A percentile compares a stretch with the other conserved stretches of the same genome.
Conservation (phyloP, 2,888 invertebrate species). For the Eurois occulta region DNA sequence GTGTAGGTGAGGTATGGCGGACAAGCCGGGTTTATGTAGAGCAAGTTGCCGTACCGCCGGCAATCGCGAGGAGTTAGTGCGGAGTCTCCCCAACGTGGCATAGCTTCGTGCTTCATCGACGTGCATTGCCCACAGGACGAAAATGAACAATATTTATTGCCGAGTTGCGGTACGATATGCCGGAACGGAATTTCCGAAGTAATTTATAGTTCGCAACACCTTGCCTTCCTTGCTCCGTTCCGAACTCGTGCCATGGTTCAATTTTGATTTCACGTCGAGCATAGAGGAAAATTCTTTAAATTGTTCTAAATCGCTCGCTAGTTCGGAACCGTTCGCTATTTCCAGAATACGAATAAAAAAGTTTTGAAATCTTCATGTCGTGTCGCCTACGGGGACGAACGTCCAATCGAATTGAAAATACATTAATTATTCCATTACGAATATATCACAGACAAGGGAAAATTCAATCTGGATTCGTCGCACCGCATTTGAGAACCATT, state of each 20-base stretch:
- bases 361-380: constrained; percentile 17
- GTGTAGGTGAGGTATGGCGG: constrained; percentile 77
- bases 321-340: constrained; percentile 16
- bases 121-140: constrained; percentile 84
- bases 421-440: constrained; percentile 69
- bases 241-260: constrained; percentile 61
- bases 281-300: constrained; percentile 59
- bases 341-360: constrained; percentile 27
- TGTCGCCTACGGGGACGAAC: constrained; percentile 39
- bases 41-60: constrained; percentile 59
- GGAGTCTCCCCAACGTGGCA: constrained; percentile 62
- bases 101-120: constrained; percentile 78
- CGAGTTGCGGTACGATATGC: constrained; percentile 81
- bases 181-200: constrained; percentile 84
- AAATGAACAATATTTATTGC: constrained; percentile 88
- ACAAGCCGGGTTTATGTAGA: constrained; percentile 60
- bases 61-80: constrained; percentile 69
- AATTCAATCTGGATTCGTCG: constrained; percentile 72
- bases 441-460: constrained; percentile 68
- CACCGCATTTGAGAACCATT: constrained; percentile 71
- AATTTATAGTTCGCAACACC: constrained; percentile 87
- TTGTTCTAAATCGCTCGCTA: constrained; percentile 37
- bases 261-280: constrained; percentile 64
- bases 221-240: constrained; percentile 72
- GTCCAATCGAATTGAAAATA: constrained; percentile 66